Percentiles rank a stretch among this genome's conserved stretches.
These are phyloP conservation scores for Gavia stellata DNA, from an alignment of 2,113 vertebrate genomes.

Conservation along the genomic window DNA sequence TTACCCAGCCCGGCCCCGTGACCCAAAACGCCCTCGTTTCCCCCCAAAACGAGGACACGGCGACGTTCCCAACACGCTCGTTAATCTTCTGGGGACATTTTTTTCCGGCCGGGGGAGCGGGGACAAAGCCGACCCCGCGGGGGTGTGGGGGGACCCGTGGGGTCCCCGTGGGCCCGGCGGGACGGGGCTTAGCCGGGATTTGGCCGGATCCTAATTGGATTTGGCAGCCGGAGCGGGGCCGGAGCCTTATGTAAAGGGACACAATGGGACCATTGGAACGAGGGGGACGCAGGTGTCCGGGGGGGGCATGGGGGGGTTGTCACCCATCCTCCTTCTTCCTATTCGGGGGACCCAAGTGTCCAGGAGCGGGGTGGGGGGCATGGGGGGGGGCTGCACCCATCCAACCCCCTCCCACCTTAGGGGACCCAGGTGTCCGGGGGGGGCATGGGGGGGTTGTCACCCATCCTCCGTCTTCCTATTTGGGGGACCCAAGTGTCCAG, in stretches of 20 bases:
- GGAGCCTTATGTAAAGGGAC: not conserved
- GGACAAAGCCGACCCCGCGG: not conserved
- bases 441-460: no score
- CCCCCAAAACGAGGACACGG: not conserved
- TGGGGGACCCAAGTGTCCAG: not conserved
- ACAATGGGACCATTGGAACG: conserved; percentile 28
- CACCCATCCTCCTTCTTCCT: not conserved
- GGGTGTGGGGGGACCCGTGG: not conserved
- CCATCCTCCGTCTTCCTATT: not conserved
- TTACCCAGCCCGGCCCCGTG: not conserved
- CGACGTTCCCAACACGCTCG: not conserved
- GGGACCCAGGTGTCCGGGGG: not conserved
- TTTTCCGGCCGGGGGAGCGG: not conserved
- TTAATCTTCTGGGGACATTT: not conserved
- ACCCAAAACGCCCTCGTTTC: not conserved
- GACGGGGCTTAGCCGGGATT: conserved; percentile 10
- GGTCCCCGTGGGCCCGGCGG: not conserved
- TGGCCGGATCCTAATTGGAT: conserved; percentile 15
- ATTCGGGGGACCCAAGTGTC: not conserved
- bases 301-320: no score
- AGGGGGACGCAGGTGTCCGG: not conserved
- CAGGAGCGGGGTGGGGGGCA: no score
- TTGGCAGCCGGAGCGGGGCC: not conserved
- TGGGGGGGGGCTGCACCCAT: not conserved
- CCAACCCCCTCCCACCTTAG: accelerated